phyloP scores from a whole-genome alignment of 1,140 invertebrate genomes.

The Caenorhabditis remanei region DNA sequence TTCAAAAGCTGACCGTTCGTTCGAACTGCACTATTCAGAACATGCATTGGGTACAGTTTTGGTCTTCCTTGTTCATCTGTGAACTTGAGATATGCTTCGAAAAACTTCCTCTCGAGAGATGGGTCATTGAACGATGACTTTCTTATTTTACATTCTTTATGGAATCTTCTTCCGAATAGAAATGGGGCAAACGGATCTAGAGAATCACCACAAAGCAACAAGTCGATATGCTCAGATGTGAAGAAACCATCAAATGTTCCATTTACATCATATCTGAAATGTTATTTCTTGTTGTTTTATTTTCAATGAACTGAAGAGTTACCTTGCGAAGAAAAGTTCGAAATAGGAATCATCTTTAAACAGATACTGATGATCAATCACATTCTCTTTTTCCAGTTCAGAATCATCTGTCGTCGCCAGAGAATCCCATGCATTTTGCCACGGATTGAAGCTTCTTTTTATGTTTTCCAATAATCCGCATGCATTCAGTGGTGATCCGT shows the following conservation, averaged over 20 bases:
- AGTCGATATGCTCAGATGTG: background rate
- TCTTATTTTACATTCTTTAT: constrained; percentile 38
- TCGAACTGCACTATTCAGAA: constrained; percentile 27
- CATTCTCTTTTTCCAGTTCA: constrained; percentile 44
- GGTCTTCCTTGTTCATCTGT: constrained; percentile 6
- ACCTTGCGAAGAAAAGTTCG: constrained; percentile 32
- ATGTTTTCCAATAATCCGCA: constrained; percentile 40
- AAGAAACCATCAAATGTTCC: constrained; percentile 36
- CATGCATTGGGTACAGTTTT: constrained; percentile 19
- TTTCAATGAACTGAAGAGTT: background rate
- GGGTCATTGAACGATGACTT: background rate
- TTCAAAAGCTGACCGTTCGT: constrained; percentile 13
- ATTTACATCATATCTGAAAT: constrained; percentile 29
- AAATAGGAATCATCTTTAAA: constrained; percentile 6
- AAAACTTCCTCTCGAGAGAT: background rate
- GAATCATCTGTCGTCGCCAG: constrained; percentile 19
- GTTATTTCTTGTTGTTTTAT: background rate
- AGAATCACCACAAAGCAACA: background rate
- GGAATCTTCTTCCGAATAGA: constrained; percentile 1
- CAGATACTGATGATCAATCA: constrained; percentile 39
- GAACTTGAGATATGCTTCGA: constrained; percentile 27
- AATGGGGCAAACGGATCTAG: constrained; percentile 21
- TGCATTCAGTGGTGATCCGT: background rate
- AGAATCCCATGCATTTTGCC: constrained; percentile 36
- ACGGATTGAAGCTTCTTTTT: constrained; percentile 29